A percentile compares a stretch with the other conserved stretches of the same genome.
phyloP scores from a whole-genome alignment of 2,888 invertebrate species.

The Eurois occulta region DNA sequence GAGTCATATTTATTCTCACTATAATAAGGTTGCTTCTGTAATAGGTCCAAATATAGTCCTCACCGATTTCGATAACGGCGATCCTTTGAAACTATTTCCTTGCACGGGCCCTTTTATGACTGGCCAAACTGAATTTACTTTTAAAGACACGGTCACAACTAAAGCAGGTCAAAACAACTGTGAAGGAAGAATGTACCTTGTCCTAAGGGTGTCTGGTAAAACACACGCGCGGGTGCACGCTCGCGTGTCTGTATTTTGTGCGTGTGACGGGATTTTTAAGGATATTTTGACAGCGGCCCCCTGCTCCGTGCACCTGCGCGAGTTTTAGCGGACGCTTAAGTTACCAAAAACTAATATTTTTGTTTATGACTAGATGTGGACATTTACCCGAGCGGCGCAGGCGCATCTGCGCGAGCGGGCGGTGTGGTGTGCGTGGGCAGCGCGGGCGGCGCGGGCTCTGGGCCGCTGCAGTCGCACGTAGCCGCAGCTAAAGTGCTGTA shows the following conservation, averaged over 20 bases:
- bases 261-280: background rate
- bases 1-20: background rate
- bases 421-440: slow-evolving; percentile 64
- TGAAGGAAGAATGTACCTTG: background rate
- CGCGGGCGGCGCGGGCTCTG: slow-evolving; percentile 54
- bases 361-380: slow-evolving; percentile 66
- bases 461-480: slow-evolving; percentile 68
- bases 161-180: background rate
- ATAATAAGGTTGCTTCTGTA: background rate
- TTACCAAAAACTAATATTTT: background rate
- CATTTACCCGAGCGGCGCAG: slow-evolving; percentile 61
- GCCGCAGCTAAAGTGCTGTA: slow-evolving; percentile 70
- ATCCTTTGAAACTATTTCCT: background rate
- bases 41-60: background rate
- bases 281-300: background rate
- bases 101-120: background rate
- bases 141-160: background rate
- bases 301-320: background rate
- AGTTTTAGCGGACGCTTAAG: background rate
- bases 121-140: background rate
- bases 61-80: background rate
- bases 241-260: background rate
- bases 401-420: slow-evolving; percentile 56
- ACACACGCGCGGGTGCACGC: background rate
- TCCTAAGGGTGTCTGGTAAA: background rate